phyloP scores from a whole-genome alignment of 2,888 invertebrate species.

The Argynnis bischoffii region DNA sequence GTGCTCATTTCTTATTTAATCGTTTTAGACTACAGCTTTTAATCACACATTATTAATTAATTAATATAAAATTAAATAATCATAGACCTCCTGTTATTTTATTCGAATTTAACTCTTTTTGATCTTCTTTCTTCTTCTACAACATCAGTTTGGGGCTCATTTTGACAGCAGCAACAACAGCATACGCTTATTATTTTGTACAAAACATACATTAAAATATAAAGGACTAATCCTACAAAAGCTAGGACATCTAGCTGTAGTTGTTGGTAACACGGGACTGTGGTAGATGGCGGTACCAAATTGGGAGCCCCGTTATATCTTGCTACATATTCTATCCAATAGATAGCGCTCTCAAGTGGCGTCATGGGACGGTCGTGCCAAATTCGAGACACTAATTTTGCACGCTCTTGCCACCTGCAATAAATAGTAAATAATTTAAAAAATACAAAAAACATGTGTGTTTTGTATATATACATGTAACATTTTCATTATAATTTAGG shows the following conservation, averaged over 20 bases:
- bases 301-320: constrained; percentile 71
- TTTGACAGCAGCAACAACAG: constrained; percentile 66
- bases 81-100: constrained; percentile 22
- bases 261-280: constrained; percentile 65
- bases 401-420: constrained; percentile 68
- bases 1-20: constrained; percentile 2
- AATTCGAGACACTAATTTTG: constrained; percentile 69
- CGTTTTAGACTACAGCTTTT: not conserved
- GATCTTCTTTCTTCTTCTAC: constrained; percentile 55
- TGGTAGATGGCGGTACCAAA: constrained; percentile 61
- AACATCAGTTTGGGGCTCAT: constrained; percentile 45
- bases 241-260: constrained; percentile 70
- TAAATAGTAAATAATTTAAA: constrained; percentile 10
- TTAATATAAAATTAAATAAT: not conserved
- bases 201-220: constrained; percentile 58
- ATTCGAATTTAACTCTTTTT: constrained; percentile 76
- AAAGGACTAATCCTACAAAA: constrained; percentile 62
- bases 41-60: not conserved
- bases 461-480: no score
- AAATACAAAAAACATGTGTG: constrained; percentile 1
- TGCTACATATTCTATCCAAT: constrained; percentile 83
- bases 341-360: constrained; percentile 79
- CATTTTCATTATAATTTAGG: not conserved
- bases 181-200: constrained; percentile 62
- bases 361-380: constrained; percentile 80